Base-by-base conservation (phyloP, 2,113 vertebrate genomes). In the Murina feae region DNA sequence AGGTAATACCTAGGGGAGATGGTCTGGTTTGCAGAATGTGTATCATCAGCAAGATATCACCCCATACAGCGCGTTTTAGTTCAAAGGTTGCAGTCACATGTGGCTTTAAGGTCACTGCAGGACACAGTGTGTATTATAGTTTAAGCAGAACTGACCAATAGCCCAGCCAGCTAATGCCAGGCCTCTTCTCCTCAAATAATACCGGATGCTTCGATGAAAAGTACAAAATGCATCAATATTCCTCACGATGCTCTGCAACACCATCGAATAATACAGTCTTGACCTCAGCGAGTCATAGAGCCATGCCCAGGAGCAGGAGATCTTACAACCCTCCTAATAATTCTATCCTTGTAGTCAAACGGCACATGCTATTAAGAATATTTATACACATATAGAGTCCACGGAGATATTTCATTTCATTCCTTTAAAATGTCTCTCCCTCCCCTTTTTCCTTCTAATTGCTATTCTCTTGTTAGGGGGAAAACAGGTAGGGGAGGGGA, bases 21-120 rank as follows among this genome's bases (percentile, higher is more conserved):
- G 83, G 74, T 69, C 68, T 85, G 53, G 74, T 91, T 76, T 93
- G 83, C 79, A 96, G 89, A 95, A 95, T 95, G 82, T 83, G 49
- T 84, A 79, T 72, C 66, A 58, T 76, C 83, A 71, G 78, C 39
- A 75, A 92, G 51, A 89, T 21, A 13, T 3, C 4, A 20, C 58
- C 69, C n/a, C 2, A 25, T 21, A 5, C 17, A 51, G 65, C 69
- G 35, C 39, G 68, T 90, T 85, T 95, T 0, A 21, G 72, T 21
- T 95, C 68, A 92, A 69, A 97, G 58, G 10, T 74, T 80, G 81
- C 72, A 91, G 91, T 69, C 58, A 66, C 14, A 21, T 35, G 89
- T 87, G 88, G 93, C 87, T 84, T 95, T 85, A 95, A 69, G 51
- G 93, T 32, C 21, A 0, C 47, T 87, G 39, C 58, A 92, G 88